Conservation (phyloP, 2,797 vertebrate species). For the Pangasius larnaudii region DNA sequence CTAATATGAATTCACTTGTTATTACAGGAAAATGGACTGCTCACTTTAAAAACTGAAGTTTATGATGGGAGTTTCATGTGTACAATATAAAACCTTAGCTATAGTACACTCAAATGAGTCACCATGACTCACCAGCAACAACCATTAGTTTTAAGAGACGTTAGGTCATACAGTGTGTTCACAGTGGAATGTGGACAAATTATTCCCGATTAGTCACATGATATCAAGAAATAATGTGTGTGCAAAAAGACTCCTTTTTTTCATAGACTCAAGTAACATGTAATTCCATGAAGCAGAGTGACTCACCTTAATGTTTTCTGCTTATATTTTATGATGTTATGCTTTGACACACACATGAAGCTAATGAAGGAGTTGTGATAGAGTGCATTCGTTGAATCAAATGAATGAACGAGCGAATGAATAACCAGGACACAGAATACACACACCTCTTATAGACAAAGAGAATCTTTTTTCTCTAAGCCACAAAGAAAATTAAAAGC, state of each 20-base stretch:
- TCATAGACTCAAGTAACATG: not conserved
- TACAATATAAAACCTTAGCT: constrained; percentile 6
- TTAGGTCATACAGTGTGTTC: not conserved
- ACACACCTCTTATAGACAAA: not conserved
- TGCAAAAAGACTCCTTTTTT: not conserved
- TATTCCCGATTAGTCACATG: not conserved
- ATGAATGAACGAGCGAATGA: not conserved
- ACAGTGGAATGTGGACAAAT: not conserved
- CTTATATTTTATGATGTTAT: no score
- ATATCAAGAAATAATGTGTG: not conserved
- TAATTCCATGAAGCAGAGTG: constrained; percentile 24
- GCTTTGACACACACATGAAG: not conserved
- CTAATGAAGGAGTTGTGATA: not conserved
- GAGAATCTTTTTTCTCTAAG: not conserved
- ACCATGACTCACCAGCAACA: constrained; percentile 3
- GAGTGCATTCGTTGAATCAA: not conserved
- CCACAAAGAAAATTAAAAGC: not conserved
- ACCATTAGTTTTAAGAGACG: not conserved
- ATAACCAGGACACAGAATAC: not conserved
- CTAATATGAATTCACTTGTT: not conserved
- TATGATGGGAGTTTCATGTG: not conserved
- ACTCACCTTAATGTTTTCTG: not conserved
- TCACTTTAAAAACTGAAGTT: not conserved
- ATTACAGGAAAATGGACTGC: not conserved
- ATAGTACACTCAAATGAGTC: not conserved